Evolutionary conservation across 2,797 vertebrate species (phyloP).

Genomic region (Caiman crocodilus): DNA sequence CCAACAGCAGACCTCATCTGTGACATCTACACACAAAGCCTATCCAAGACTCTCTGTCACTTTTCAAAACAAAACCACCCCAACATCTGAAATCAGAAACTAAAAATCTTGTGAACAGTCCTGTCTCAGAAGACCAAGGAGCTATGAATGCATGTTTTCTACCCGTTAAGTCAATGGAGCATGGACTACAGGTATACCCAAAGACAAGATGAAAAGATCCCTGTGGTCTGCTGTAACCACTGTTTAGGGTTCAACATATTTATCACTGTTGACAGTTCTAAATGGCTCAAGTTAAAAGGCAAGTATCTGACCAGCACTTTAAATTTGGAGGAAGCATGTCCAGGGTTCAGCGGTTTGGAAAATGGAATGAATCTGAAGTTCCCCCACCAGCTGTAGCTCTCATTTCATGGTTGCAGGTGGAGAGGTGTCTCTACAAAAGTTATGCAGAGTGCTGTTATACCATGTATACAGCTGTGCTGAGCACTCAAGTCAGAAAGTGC

Average conservation of each 20-base stretch:
- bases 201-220: background rate
- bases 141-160: background rate
- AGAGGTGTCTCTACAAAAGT: background rate
- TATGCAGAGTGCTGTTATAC: background rate
- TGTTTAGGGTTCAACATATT: background rate
- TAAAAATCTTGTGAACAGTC: background rate
- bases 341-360: background rate
- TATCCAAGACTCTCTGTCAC: background rate
- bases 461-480: background rate
- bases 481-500: background rate
- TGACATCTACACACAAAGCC: slow-evolving; percentile 18
- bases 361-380: background rate
- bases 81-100: slow-evolving; percentile 28
- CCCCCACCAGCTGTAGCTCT: background rate
- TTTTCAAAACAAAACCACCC: slow-evolving; percentile 14
- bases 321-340: background rate
- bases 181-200: background rate
- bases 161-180: background rate
- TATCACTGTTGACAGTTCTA: background rate
- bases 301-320: background rate
- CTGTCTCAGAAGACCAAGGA: background rate
- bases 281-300: background rate
- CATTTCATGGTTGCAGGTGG: background rate
- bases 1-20: too few relatives aligned
- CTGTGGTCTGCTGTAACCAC: background rate